phyloP scores from a whole-genome alignment of 2,888 invertebrate genomes.

The Hipparchia semele region DNA sequence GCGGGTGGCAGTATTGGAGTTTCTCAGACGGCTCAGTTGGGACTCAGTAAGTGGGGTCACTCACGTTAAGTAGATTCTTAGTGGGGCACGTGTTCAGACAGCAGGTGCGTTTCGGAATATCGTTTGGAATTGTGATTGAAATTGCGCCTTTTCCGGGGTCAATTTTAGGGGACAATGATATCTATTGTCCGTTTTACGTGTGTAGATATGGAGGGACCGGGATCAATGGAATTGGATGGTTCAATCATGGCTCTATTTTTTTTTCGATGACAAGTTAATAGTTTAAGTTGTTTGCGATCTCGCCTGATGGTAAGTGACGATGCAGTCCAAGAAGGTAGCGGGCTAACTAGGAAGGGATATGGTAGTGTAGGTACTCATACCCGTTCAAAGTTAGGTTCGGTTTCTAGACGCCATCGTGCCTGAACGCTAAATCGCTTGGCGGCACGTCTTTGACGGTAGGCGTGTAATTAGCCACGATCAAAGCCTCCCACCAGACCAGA shows the following conservation, averaged over 20 bases:
- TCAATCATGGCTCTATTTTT: background rate
- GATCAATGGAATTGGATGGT: conserved; percentile 2
- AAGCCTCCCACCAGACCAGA: no score
- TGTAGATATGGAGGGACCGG: conserved; percentile 4
- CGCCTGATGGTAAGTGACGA: no score
- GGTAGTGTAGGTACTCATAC: no score
- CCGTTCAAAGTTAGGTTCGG: no score
- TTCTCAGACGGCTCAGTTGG: conserved; percentile 67
- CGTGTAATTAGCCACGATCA: no score
- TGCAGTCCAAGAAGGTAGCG: no score
- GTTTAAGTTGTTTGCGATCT: no score
- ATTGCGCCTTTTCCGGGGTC: conserved; percentile 64
- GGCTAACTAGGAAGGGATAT: no score
- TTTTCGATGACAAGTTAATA: no score
- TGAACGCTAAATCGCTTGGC: no score
- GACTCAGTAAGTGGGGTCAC: conserved; percentile 74
- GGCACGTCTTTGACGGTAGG: no score
- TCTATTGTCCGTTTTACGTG: conserved; percentile 48
- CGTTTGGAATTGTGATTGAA: conserved; percentile 70
- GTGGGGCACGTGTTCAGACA: conserved; percentile 72
- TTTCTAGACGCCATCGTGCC: no score
- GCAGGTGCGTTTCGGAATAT: conserved; percentile 68
- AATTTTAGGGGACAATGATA: conserved; percentile 54
- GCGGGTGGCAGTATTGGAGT: conserved; percentile 47
- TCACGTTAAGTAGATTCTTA: conserved; percentile 80